Conservation (phyloP, 2,888 invertebrate species). For the Willowsia nigromaculata region DNA sequence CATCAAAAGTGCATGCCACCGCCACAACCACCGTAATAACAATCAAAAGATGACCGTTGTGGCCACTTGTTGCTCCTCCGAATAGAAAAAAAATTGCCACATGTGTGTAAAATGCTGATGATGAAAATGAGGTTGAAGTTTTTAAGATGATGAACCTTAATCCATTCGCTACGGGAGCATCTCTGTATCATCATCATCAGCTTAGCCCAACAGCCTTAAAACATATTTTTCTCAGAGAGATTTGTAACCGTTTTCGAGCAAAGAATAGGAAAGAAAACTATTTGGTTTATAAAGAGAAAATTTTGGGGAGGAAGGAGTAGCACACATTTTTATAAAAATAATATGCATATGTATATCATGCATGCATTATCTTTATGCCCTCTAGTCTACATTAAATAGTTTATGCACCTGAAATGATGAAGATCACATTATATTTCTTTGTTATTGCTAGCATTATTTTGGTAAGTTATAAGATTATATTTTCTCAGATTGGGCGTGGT, state of each 20-base stretch:
- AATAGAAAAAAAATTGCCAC: conserved; percentile 13
- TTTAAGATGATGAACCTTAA: conserved; percentile 27
- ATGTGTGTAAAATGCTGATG: neutral
- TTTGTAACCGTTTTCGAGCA: conserved; percentile 27
- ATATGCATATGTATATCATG: conserved; percentile 20
- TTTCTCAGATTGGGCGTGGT: conserved; percentile 54
- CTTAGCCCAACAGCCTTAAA: conserved; percentile 27
- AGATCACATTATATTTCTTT: neutral
- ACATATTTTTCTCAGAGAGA: conserved; percentile 27
- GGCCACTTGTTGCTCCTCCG: conserved; percentile 18
- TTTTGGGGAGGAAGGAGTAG: neutral
- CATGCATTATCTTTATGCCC: conserved; percentile 23
- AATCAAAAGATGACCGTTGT: conserved; percentile 48
- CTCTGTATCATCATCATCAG: neutral
- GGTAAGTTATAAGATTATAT: conserved; percentile 1
- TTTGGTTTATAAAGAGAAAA: neutral
- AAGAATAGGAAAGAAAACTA: neutral
- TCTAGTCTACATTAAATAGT: neutral
- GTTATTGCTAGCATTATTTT: neutral
- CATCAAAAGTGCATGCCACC: neutral
- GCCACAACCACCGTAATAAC: neutral
- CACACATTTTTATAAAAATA: conserved; percentile 9
- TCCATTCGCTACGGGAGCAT: conserved; percentile 52
- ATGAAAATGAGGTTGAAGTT: conserved; percentile 29
- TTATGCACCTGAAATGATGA: neutral